A percentile compares a stretch with the other conserved stretches of the same genome.
These are phyloP conservation scores for Tipula unca DNA, from an alignment of 2,888 invertebrate species.

Conservation along the genomic window DNA sequence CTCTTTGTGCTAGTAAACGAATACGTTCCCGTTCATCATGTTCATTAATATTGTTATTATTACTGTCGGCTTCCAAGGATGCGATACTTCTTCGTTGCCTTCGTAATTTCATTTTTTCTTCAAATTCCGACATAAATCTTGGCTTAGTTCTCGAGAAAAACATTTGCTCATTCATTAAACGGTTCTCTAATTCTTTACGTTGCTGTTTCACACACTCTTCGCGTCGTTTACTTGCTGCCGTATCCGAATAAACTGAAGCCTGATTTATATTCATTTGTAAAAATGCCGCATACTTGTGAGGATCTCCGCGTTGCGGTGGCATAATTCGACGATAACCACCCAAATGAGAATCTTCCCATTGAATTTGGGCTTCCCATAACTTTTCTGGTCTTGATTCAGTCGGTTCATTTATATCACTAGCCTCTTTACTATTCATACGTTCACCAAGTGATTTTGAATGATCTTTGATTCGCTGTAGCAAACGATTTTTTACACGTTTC, in stretches of 20 bases:
- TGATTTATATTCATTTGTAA: slow-evolving; percentile 52
- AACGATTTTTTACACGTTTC: slow-evolving; percentile 58
- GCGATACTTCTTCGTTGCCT: slow-evolving; percentile 30
- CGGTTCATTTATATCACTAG: background rate
- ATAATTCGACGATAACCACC: slow-evolving; percentile 63
- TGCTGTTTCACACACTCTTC: slow-evolving; percentile 64
- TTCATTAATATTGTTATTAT: slow-evolving; percentile 30
- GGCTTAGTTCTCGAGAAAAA: slow-evolving; percentile 25
- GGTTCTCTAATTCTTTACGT: slow-evolving; percentile 47
- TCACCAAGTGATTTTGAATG: background rate
- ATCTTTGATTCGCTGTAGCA: slow-evolving; percentile 48
- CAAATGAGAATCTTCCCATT: slow-evolving; percentile 66
- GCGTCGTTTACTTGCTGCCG: slow-evolving; percentile 66
- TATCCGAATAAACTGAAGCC: slow-evolving; percentile 56
- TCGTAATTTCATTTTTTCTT: slow-evolving; percentile 32
- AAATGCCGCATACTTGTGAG: slow-evolving; percentile 55
- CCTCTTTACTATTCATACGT: background rate
- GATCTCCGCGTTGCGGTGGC: slow-evolving; percentile 48
- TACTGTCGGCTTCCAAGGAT: background rate
- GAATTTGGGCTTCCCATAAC: slow-evolving; percentile 47
- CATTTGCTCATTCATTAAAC: slow-evolving; percentile 25
- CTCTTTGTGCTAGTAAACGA: slow-evolving; percentile 55
- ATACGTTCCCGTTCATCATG: slow-evolving; percentile 64
- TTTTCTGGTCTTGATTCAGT: slow-evolving; percentile 28
- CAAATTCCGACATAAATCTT: slow-evolving; percentile 27